Conservation (phyloP, 2,888 invertebrate genomes). For the Pseudeuparius sepicola region DNA sequence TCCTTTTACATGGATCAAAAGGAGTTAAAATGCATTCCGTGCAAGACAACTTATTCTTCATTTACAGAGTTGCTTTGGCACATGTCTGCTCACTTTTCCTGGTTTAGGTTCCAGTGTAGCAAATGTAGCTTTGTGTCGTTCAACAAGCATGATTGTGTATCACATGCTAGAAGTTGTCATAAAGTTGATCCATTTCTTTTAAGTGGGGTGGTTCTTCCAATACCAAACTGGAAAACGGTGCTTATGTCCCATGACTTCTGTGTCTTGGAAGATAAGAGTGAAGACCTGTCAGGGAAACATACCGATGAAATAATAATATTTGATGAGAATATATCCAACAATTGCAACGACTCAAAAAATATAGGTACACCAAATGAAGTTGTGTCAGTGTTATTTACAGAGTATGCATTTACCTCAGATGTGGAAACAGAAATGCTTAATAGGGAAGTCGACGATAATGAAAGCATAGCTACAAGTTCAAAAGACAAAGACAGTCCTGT, state of each 20-base stretch:
- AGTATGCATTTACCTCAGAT: too few species aligned
- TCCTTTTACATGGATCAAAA: conserved; percentile 38
- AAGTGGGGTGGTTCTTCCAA: conserved; percentile 33
- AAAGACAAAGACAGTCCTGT: too few species aligned
- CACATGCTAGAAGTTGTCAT: conserved; percentile 56
- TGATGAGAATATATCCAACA: conserved; percentile 12
- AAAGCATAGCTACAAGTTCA: too few species aligned
- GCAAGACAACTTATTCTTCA: conserved; percentile 42
- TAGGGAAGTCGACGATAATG: too few species aligned
- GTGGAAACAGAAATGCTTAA: too few species aligned
- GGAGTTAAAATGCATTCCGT: conserved; percentile 44
- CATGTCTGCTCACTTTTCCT: conserved; percentile 57
- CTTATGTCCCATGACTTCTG: conserved; percentile 30
- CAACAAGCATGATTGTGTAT: conserved; percentile 52
- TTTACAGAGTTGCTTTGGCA: conserved; percentile 49
- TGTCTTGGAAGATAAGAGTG: conserved; percentile 19
- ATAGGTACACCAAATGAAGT: too few species aligned
- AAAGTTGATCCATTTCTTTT: too few species aligned
- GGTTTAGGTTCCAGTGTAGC: conserved; percentile 67
- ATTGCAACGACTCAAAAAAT: too few species aligned
- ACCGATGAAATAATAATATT: conserved; percentile 18
- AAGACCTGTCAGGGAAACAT: conserved; percentile 19
- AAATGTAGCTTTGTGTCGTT: conserved; percentile 62
- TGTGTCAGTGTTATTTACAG: too few species aligned
- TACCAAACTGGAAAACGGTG: conserved; percentile 32